Evolutionary conservation across 2,888 invertebrate genomes (phyloP), one percentile per base, ranked within the genome.

Genomic region (Drosophila eohydei): DNA sequence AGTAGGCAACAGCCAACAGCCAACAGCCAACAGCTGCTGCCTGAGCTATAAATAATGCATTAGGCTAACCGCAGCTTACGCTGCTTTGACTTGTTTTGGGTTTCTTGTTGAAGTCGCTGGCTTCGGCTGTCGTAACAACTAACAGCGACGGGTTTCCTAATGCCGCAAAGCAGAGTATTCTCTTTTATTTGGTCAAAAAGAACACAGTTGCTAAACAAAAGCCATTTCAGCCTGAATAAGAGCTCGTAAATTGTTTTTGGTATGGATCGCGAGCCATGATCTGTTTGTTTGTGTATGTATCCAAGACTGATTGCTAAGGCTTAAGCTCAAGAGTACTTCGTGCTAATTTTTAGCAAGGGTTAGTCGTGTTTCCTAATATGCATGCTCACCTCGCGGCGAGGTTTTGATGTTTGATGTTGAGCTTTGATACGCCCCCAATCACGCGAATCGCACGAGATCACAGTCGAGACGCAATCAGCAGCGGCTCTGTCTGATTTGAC

Each of bases 21-120:
- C 44, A 72, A 52, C 50, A 52, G 52, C 40, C 48, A 61, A 60
- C 62, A 51, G 60, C 51, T 38, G 55, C 78, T 61, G 61, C 62
- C 55, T 46, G 28, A 68, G 61, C 80, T 74, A 80, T 80, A 80
- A 80, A 80, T 82, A 80, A 80, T 80, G 80, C 83, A 82, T 82
- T 82, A 80, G 80, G 65, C 71, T 66, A 80, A 80, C 83, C 80
- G 44, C 82, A 79, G 74, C 66, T 55, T 50, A 51, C 68, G 62
- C 52, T 59, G 62, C 50, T 79, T 60, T 69, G 69, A 59, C 65
- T 61, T 61, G 68, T 69, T 77, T 78, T 66, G 56, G 56, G 50
- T 55, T 71, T 58, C 43, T 61, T 61, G 30, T 40, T 50, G 36
- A 21, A 40, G 30, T 41, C 51, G 30, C 16, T 52, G 65, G 55